A percentile compares a stretch with the other conserved stretches of the same genome.
Evolutionary conservation across 2,797 vertebrate genomes (phyloP).

Genomic region (Scleropages formosus): DNA sequence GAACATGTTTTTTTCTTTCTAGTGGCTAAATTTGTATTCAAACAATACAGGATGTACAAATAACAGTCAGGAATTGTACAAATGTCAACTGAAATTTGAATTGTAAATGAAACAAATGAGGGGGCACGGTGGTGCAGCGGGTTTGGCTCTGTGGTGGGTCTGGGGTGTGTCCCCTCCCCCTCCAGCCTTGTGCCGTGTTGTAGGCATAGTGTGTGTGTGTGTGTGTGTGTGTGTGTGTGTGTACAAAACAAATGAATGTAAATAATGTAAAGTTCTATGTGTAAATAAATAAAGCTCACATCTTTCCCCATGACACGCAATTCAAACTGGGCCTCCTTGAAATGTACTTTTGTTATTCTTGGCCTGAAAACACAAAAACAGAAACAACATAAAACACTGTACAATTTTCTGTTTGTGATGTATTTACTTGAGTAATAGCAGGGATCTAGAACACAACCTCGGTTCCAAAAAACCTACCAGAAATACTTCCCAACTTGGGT

Average conservation of each 20-base stretch:
- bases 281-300: conserved; percentile 66
- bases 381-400: not conserved
- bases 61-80: not conserved
- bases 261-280: not conserved
- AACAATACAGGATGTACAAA: not conserved
- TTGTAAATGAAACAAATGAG: not conserved
- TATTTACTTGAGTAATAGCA: not conserved
- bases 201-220: too few species aligned
- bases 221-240: too few species aligned
- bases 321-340: conserved; percentile 85
- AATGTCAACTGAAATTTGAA: too few species aligned
- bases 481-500: conserved; percentile 90
- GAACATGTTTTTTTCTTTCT: not conserved
- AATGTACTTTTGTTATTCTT: conserved; percentile 85
- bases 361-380: conserved; percentile 64
- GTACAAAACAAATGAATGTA: too few species aligned
- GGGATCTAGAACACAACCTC: not conserved
- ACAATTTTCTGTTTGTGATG: not conserved
- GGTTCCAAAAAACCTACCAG: conserved; percentile 83
- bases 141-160: too few species aligned
- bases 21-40: not conserved
- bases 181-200: too few species aligned
- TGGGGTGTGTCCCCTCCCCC: too few species aligned
- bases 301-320: conserved; percentile 83
- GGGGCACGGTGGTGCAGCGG: too few species aligned